These are phyloP conservation scores for Parascotia fuliginaria DNA, from an alignment of 2,888 invertebrate species.

Conservation along the genomic window DNA sequence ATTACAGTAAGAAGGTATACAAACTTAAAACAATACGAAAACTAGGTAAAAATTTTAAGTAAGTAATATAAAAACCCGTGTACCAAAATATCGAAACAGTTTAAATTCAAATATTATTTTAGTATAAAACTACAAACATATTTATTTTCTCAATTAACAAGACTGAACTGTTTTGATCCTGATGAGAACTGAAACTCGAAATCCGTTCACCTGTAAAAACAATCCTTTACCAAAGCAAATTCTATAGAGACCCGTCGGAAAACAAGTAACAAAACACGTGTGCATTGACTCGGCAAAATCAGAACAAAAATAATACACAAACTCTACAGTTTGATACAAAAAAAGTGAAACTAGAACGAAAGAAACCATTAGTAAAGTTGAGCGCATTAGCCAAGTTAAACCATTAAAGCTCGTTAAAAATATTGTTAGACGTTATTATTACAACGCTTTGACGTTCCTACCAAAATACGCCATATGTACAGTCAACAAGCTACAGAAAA, in stretches of 20 bases:
- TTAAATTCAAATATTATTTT: neutral
- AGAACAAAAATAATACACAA: constrained; percentile 16
- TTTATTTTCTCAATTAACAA: too few relatives aligned
- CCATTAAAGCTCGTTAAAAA: constrained; percentile 60
- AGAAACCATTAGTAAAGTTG: constrained; percentile 52
- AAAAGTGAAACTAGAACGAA: constrained; percentile 42
- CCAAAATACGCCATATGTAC: too few relatives aligned
- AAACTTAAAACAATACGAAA: too few relatives aligned
- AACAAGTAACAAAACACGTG: neutral
- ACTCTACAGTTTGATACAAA: constrained; percentile 30
- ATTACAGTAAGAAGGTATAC: too few relatives aligned
- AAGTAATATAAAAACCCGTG: too few relatives aligned
- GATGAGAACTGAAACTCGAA: neutral
- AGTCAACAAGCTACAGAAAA: too few relatives aligned
- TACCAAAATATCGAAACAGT: too few relatives aligned
- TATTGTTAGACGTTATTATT: constrained; percentile 45
- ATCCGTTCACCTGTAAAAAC: neutral
- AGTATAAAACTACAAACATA: too few relatives aligned
- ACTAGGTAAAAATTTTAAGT: too few relatives aligned
- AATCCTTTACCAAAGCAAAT: neutral
- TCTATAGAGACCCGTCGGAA: neutral
- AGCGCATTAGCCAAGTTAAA: constrained; percentile 55
- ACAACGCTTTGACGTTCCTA: constrained; percentile 26
- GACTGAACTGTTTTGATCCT: neutral
- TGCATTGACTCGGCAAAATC: constrained; percentile 18